Conservation (phyloP, 2,797 vertebrate genomes). For the Acanthornis magna region DNA sequence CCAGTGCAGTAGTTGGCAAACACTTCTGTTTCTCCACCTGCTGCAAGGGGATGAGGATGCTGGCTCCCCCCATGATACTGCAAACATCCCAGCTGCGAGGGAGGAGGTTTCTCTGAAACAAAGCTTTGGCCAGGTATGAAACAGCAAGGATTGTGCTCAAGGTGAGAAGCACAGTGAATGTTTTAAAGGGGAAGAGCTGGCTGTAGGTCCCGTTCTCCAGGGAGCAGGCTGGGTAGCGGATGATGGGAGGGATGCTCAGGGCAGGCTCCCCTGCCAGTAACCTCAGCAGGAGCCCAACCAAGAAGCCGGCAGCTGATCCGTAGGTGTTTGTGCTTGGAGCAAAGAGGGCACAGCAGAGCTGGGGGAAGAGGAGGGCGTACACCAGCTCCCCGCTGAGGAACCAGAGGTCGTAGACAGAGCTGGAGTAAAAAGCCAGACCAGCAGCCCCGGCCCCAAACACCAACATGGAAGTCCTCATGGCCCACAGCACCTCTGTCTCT, state of each 20-base stretch:
- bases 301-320: constrained; percentile 71
- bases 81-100: constrained; percentile 77
- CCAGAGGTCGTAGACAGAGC: constrained; percentile 80
- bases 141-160: constrained; percentile 69
- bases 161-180: constrained; percentile 74
- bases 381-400: constrained; percentile 82
- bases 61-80: neutral
- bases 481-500: constrained; percentile 80
- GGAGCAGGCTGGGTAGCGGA: constrained; percentile 75
- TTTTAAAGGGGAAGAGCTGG: constrained; percentile 83
- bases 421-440: constrained; percentile 74
- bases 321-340: constrained; percentile 78
- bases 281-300: constrained; percentile 70
- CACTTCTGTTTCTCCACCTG: neutral
- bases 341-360: constrained; percentile 82
- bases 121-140: constrained; percentile 65
- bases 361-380: constrained; percentile 83
- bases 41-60: neutral
- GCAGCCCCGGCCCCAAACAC: constrained; percentile 75
- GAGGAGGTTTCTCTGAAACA: constrained; percentile 79
- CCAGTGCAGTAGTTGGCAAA: neutral
- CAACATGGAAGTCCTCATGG: constrained; percentile 78
- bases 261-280: constrained; percentile 64
- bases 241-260: constrained; percentile 70
- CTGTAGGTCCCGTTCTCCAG: constrained; percentile 48